phyloP scores from a whole-genome alignment of 2,888 invertebrate genomes.

The Trichogramma dendrolimi region DNA sequence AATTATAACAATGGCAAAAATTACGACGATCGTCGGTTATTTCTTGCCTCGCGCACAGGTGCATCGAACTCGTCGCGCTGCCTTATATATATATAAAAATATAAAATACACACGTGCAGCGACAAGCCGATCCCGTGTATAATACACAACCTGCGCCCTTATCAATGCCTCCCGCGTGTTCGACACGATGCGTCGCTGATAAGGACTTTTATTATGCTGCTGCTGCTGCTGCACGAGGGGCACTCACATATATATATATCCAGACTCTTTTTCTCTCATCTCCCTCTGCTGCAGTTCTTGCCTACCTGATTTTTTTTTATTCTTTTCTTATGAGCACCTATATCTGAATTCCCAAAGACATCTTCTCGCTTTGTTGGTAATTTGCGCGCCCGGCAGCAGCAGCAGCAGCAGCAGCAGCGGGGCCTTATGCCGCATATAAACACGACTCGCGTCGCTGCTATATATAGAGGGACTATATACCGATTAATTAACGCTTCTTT shows the following conservation, averaged over 20 bases:
- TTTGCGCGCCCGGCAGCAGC: conserved; percentile 11
- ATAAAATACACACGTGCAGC: not conserved
- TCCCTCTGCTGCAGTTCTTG: conserved; percentile 3
- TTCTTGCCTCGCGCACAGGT: not conserved
- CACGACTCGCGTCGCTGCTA: not conserved
- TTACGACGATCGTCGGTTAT: not conserved
- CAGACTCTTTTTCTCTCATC: too few species aligned
- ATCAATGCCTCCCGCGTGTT: conserved; percentile 24
- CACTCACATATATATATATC: too few species aligned
- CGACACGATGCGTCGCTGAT: conserved; percentile 51
- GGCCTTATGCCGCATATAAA: not conserved
- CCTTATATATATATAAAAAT: not conserved
- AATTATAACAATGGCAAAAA: too few species aligned
- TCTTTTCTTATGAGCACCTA: conserved; percentile 1
- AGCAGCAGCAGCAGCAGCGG: not conserved
- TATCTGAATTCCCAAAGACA: conserved; percentile 15
- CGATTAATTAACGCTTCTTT: too few species aligned
- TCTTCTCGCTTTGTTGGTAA: conserved; percentile 23
- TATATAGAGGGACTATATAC: too few species aligned
- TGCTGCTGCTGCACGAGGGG: too few species aligned
- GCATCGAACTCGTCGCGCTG: not conserved
- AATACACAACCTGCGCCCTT: conserved; percentile 32
- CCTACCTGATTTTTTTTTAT: conserved; percentile 3
- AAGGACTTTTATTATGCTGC: conserved; percentile 24
- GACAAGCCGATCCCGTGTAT: conserved; percentile 31